Base-by-base conservation (phyloP, 2,797 vertebrate species). In the Melanotaenia trifasciata region DNA sequence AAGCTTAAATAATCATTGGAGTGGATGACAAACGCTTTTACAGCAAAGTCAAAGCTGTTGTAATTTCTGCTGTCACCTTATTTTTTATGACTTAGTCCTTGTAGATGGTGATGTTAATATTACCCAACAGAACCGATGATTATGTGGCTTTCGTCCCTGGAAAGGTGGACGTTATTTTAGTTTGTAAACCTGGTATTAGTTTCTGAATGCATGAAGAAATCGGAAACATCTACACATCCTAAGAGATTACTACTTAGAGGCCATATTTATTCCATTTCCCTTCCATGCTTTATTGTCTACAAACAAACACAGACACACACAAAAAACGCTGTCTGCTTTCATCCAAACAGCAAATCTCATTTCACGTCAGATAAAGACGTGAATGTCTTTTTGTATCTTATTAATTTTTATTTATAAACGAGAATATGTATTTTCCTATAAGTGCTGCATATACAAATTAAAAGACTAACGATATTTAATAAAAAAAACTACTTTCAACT, bases 1-100 rank as follows among this genome's bases (percentile, higher is more conserved):
- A 38, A 24, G 63, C 56, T 9, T 28, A 67, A 26, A 54, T 60
- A 63, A 82, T 76, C 62, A 59, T 64, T 76, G 68, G 30, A 59
- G 60, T 40, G 60, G 54, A 58, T 1, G 72, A 73, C 58, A 72
- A 83, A 77, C 22, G 67, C 51, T 5, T 70, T 30, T 26, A 56
- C 20, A 58, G 40, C 62, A 24, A 67, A 28, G n/a, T 67, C 43
- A 65, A 10, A 63, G 20, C 32, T 3, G 38, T 43, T 45, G 45
- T 56, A 80, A 26, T 53, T 53, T 50, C 47, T 50, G n/a, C n/a
- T 51, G 12, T 51, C 47, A 51, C 10, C n/a, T 51, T 7, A 6
- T 13, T 30, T 56, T 56, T 28, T 56, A 30, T 18, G 16, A 30
- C 11, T 56, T 16, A 56, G 24, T 30, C 53, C 53, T 56, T 56